Evolutionary conservation across 2,797 vertebrate species (phyloP).

Genomic region (Perodicticus potto): DNA sequence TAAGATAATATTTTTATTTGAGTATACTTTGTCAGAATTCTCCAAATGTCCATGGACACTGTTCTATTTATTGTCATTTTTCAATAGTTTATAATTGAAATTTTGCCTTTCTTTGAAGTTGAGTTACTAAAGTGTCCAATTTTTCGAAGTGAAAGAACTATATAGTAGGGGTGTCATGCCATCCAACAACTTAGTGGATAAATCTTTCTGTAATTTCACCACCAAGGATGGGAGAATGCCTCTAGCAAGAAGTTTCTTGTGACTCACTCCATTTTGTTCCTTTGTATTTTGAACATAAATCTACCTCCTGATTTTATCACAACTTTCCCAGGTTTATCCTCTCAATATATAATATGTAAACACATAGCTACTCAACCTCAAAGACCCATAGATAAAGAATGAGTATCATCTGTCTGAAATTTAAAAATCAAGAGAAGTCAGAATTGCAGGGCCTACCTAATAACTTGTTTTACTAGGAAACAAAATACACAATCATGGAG

Average conservation of each 20-base stretch:
- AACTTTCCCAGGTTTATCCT: not conserved
- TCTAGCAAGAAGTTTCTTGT: not conserved
- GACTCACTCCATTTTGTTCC: not conserved
- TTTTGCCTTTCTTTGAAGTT: constrained; percentile 33
- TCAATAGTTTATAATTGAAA: not conserved
- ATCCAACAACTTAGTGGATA: not conserved
- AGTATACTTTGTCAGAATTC: constrained; percentile 11
- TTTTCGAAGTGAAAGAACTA: constrained; percentile 38
- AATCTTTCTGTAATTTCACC: not conserved
- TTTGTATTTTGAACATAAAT: not conserved
- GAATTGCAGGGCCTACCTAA: not conserved
- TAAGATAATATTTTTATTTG: not conserved
- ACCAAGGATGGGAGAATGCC: not conserved
- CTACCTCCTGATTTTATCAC: not conserved
- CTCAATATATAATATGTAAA: not conserved
- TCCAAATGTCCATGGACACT: not conserved
- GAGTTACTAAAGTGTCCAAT: constrained; percentile 18
- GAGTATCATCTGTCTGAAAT: not conserved
- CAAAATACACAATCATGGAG: not conserved
- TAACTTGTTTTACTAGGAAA: not conserved
- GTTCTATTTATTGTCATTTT: not conserved
- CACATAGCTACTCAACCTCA: not conserved
- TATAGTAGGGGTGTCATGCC: not conserved
- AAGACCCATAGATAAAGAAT: constrained; percentile 37
- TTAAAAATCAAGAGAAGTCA: not conserved